These are phyloP conservation scores for Oxystoma pomonae DNA, from an alignment of 2,888 invertebrate species.

Conservation along the genomic window DNA sequence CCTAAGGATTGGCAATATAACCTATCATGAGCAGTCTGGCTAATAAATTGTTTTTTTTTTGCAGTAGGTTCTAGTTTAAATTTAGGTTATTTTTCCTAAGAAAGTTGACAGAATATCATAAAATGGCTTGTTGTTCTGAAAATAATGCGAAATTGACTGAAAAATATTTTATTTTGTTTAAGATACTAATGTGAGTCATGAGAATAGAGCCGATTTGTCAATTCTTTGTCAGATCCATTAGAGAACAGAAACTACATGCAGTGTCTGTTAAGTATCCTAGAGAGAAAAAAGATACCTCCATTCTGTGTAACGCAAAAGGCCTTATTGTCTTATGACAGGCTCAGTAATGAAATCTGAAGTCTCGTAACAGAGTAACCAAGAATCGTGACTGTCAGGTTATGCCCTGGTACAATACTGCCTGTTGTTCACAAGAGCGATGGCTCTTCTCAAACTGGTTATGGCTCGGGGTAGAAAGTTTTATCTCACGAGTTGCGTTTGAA, in stretches of 20 bases:
- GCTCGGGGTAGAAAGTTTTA: background rate
- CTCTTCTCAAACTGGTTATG: background rate
- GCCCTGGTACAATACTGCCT: slow-evolving; percentile 11
- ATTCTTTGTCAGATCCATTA: background rate
- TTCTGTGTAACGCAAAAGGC: slow-evolving; percentile 18
- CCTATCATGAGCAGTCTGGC: no score
- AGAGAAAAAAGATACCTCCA: slow-evolving; percentile 5
- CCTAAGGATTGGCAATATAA: no score
- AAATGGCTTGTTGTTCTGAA: no score
- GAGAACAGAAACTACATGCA: background rate
- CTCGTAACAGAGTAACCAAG: slow-evolving; percentile 16
- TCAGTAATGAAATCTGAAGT: slow-evolving; percentile 23
- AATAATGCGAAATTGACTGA: no score
- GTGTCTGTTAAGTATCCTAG: background rate
- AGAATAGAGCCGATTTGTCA: background rate
- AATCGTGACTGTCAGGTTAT: slow-evolving; percentile 21
- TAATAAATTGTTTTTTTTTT: no score
- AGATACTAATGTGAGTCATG: no score
- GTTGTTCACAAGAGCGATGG: slow-evolving; percentile 11
- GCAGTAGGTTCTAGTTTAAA: no score
- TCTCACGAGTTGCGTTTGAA: background rate
- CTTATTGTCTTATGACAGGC: slow-evolving; percentile 24
- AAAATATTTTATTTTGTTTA: no score
- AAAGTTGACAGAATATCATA: no score
- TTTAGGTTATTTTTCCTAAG: no score